These are phyloP conservation scores for Achlya flavicornis DNA, from an alignment of 2,888 invertebrate genomes.

Conservation along the genomic window DNA sequence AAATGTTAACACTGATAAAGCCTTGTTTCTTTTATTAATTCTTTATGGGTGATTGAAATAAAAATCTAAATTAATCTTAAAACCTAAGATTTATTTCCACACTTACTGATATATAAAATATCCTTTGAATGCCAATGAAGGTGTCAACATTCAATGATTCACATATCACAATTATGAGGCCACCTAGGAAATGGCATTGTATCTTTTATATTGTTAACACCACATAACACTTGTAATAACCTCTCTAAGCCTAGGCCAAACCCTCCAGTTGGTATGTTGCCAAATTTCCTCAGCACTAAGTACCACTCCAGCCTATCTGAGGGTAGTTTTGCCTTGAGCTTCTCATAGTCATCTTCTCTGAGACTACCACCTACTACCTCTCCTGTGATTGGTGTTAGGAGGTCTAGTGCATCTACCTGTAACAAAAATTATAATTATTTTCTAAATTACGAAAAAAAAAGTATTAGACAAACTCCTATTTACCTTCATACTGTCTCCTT, in stretches of 20 bases:
- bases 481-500: conserved; percentile 85
- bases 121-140: no score
- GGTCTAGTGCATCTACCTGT: conserved; percentile 92
- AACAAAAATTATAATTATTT: conserved; percentile 11
- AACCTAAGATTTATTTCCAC: no score
- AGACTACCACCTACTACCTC: conserved; percentile 98
- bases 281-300: conserved; percentile 93
- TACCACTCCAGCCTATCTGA: conserved; percentile 90
- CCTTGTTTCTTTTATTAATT: conserved; percentile 13
- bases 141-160: conserved; percentile 32
- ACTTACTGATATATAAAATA: no score
- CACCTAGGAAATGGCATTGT: conserved; percentile 97
- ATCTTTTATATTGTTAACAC: conserved; percentile 95
- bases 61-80: background rate
- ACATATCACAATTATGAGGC: conserved; percentile 93
- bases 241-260: conserved; percentile 99
- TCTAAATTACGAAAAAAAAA: background rate
- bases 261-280: conserved; percentile 95
- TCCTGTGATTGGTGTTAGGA: conserved; percentile 94
- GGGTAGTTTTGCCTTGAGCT: conserved; percentile 86
- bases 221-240: conserved; percentile 91
- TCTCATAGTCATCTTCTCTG: conserved; percentile 90
- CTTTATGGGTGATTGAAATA: conserved; percentile 22
- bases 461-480: background rate
- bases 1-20: conserved; percentile 38